Evolutionary conservation across 2,113 vertebrate species (phyloP).

Genomic region (Candoia aspera): DNA sequence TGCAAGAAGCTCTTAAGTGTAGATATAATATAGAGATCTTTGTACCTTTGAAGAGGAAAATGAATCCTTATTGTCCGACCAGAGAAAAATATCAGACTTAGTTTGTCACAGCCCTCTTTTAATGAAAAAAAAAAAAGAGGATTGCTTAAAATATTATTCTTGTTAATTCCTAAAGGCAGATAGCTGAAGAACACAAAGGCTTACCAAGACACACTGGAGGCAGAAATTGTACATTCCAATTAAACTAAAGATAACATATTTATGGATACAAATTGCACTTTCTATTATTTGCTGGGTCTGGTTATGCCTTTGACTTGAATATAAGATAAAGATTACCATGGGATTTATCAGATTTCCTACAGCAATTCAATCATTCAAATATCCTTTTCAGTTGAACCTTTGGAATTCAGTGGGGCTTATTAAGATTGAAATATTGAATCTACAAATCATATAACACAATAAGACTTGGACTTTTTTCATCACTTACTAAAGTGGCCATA

Average conservation of each 20-base stretch:
- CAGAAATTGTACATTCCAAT: slow-evolving; percentile 28
- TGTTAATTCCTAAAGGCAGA: slow-evolving; percentile 33
- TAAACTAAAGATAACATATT: slow-evolving; percentile 28
- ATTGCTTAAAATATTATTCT: background rate
- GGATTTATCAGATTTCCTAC: slow-evolving; percentile 21
- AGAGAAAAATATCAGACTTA: slow-evolving; percentile 6
- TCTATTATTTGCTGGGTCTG: background rate
- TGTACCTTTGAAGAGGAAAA: background rate
- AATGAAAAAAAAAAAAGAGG: background rate
- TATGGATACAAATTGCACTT: background rate
- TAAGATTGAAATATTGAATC: slow-evolving; percentile 25
- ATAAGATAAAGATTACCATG: slow-evolving; percentile 30
- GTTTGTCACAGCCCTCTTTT: slow-evolving; percentile 26
- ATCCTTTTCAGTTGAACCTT: slow-evolving; percentile 32
- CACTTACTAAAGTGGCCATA: slow-evolving; percentile 41
- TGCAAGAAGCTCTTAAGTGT: background rate
- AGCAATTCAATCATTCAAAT: slow-evolving; percentile 20
- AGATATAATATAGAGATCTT: background rate
- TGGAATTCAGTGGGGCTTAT: slow-evolving; percentile 47
- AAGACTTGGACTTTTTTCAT: slow-evolving; percentile 46
- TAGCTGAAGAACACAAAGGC: slow-evolving; percentile 30
- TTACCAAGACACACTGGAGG: slow-evolving; percentile 32
- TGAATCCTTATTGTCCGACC: background rate
- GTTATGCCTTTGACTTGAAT: too few relatives aligned
- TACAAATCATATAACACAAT: slow-evolving; percentile 16